Conservation (phyloP, 2,888 invertebrate genomes). For the Phyllotreta cruciferae region DNA sequence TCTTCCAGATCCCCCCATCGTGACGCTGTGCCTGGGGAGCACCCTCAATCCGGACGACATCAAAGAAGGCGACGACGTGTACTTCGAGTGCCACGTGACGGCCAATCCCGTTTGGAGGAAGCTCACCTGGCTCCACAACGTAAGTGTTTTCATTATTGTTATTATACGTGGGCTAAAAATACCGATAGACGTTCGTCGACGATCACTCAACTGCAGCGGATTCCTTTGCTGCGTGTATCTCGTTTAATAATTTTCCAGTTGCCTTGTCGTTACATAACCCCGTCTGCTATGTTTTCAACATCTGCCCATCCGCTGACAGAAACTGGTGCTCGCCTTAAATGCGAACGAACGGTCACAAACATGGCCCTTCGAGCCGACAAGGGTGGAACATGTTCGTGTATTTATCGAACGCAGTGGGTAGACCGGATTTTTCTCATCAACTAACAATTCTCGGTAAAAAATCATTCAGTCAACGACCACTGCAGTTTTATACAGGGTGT, state of each 20-base stretch:
- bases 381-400: too few relatives aligned
- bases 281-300: slow-evolving; percentile 8
- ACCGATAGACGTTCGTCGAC: background rate
- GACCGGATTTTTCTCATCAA: too few relatives aligned
- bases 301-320: slow-evolving; percentile 15
- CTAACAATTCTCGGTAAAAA: too few relatives aligned
- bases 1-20: slow-evolving; percentile 82
- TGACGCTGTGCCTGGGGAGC: slow-evolving; percentile 80
- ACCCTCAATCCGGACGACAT: slow-evolving; percentile 86
- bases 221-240: too few relatives aligned
- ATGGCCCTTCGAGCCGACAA: background rate
- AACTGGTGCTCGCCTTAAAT: slow-evolving; percentile 13
- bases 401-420: too few relatives aligned
- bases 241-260: slow-evolving; percentile 13
- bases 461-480: too few relatives aligned
- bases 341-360: slow-evolving; percentile 11
- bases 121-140: slow-evolving; percentile 87
- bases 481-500: too few relatives aligned
- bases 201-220: background rate
- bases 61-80: slow-evolving; percentile 91
- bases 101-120: slow-evolving; percentile 87
- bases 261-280: slow-evolving; percentile 7
- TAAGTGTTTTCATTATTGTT: slow-evolving; percentile 64
- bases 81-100: slow-evolving; percentile 91
- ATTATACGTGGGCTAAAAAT: too few relatives aligned